Evolutionary conservation across 2,797 vertebrate species (phyloP).

Genomic region (Rhinophrynus dorsalis): DNA sequence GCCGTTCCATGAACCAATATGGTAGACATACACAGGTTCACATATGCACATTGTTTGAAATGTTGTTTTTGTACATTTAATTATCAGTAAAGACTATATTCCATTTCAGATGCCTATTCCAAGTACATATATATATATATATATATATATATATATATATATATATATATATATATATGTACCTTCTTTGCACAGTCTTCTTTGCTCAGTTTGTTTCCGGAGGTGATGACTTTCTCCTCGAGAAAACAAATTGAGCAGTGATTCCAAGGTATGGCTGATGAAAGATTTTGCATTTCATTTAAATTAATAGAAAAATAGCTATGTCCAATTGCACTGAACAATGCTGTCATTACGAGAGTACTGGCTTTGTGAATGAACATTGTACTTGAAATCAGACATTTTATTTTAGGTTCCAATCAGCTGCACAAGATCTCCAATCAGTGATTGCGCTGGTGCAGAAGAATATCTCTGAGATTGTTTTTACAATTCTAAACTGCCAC

Average conservation of each 20-base stretch:
- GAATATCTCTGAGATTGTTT: background rate
- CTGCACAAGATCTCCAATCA: constrained; percentile 27
- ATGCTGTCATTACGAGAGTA: constrained; percentile 40
- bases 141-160: too few relatives aligned
- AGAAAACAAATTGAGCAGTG: constrained; percentile 36
- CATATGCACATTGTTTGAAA: too few relatives aligned
- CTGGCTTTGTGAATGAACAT: constrained; percentile 38
- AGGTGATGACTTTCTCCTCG: constrained; percentile 24
- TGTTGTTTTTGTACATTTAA: too few relatives aligned
- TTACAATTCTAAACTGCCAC: constrained; percentile 12
- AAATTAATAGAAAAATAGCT: constrained; percentile 48
- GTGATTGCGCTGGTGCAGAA: constrained; percentile 25
- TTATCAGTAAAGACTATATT: too few relatives aligned
- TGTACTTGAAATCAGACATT: constrained; percentile 42
- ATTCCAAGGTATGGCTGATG: constrained; percentile 28
- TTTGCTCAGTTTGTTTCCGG: too few relatives aligned
- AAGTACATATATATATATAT: too few relatives aligned
- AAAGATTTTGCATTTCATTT: constrained; percentile 47
- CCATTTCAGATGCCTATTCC: too few relatives aligned
- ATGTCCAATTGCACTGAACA: constrained; percentile 41
- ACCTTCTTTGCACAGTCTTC: too few relatives aligned
- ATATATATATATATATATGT: too few relatives aligned
- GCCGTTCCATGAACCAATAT: too few relatives aligned
- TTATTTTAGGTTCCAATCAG: constrained; percentile 40
- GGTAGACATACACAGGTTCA: too few relatives aligned